Base-by-base conservation (phyloP, 1,140 invertebrate genomes). In the Globodera rostochiensis region DNA sequence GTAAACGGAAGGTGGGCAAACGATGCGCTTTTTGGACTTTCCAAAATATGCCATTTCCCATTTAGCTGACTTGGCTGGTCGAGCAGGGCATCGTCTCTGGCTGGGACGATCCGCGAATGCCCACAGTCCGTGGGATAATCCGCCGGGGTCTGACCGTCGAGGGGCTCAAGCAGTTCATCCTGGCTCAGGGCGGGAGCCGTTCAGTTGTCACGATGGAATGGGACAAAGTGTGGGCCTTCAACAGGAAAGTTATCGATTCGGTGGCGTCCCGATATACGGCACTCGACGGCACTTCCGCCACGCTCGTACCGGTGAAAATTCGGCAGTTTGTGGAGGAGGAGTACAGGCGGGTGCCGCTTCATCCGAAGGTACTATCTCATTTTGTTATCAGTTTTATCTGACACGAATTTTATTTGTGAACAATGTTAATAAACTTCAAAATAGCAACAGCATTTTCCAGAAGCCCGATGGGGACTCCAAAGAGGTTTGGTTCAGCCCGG, bases 211-310 rank as follows among this genome's bases (percentile, higher is more conserved):
- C 96, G 88, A 99, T 99, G 98, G 96, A 98, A 90, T 99, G 98
- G 98, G 97, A 99, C 90, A 99, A 99, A 91, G 98, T 99, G 83
- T 99, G 98, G 98, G 93, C 97, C 11, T 95, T 98, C 86, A 99
- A 99, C 90, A 98, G 98, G 98, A 98, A 93, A 15, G 93, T 96
- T 1, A 96, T 98, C 86, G 96, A 98, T 91, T 94, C 95, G 0
- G 92, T 96, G 86, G 94, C 95, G 8, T 95, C 95, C 6, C 92
- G 96, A 64, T 98, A 95, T 90, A 98, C 95, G n/a, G 95, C 95
- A 0, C 90, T 99, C 0, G 90, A 92, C 71, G 91, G 60, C 21
- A 67, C 91, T 47, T 6, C n/a, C 19, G n/a, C 25, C 21, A 47
- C 36, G 36, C 60, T 83, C 47, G 82, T 83, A 2, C 47, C 82